Percentiles rank a stretch among this genome's conserved stretches.
phyloP scores from a whole-genome alignment of 2,888 invertebrate genomes.

The Eucera pruinosa region DNA sequence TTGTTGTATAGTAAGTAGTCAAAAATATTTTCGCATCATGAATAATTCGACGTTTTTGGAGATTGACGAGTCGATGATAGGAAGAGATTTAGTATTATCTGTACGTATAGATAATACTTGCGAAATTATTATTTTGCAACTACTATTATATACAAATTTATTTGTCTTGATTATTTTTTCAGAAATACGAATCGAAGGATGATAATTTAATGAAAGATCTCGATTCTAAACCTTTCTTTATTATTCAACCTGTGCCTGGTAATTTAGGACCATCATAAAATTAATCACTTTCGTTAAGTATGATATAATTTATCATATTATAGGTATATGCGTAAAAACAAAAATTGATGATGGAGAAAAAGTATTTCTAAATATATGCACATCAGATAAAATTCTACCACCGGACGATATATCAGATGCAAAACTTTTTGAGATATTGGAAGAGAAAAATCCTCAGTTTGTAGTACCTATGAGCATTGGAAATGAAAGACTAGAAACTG shows the following conservation, averaged over 20 bases:
- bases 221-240: conserved; percentile 85
- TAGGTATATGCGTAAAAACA: conserved; percentile 93
- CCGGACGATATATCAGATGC: conserved; percentile 89
- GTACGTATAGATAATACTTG: conserved; percentile 77
- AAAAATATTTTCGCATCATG: conserved; percentile 22
- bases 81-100: conserved; percentile 85
- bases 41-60: conserved; percentile 84
- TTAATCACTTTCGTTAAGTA: background rate
- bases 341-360: conserved; percentile 88
- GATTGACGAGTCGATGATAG: conserved; percentile 87
- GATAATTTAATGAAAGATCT: conserved; percentile 86
- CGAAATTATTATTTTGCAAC: background rate
- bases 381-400: conserved; percentile 90
- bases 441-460: conserved; percentile 90
- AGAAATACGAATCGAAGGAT: conserved; percentile 19
- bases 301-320: background rate
- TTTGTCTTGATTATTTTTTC: too few relatives aligned
- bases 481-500: conserved; percentile 90
- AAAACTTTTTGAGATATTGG: conserved; percentile 76
- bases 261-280: conserved; percentile 65
- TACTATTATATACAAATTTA: background rate
- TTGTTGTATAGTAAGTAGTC: background rate
- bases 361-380: conserved; percentile 94
- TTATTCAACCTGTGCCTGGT: conserved; percentile 90
- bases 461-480: conserved; percentile 96